phyloP scores from a whole-genome alignment of 2,113 vertebrate genomes.

The cat (Felis catus) region F.catus_Fca126_mat1.0 CM031419.1:56040001-56040500 shows the following conservation, averaged over 20 bases:
- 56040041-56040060: background rate
- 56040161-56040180: background rate
- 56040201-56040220: background rate
- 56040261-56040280: background rate
- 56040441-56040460: background rate
- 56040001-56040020: background rate
- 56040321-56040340: background rate
- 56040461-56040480: background rate
- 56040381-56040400: background rate
- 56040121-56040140: background rate
- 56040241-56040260: background rate
- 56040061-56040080: background rate
- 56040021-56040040: background rate
- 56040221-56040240: background rate
- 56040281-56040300: background rate
- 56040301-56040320: background rate
- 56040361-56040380: background rate
- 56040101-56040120: background rate
- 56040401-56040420: background rate
- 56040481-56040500: background rate
- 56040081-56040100: rapidly evolving
- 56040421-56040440: background rate
- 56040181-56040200: background rate
- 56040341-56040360: background rate
- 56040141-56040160: background rate